Base-by-base conservation (phyloP, 2,797 vertebrate species). In the Pipistrellus kuhlii region DNA sequence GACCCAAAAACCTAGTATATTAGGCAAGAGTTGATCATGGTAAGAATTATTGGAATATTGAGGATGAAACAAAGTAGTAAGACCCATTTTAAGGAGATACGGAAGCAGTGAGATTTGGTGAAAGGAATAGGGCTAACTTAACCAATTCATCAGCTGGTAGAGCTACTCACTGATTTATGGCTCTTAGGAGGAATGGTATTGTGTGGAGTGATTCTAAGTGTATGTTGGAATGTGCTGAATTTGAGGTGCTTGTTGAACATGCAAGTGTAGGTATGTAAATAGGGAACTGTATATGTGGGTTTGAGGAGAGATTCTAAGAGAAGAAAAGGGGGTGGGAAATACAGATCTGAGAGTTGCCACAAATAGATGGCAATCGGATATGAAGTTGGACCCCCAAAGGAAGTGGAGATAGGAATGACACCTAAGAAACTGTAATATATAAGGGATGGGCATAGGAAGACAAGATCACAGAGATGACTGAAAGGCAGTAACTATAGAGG, bases 31-130 rank as follows among this genome's bases (percentile, higher is more conserved):
- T 76, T 86, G 38, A 17, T 86, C 41, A 32, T 85, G 51, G 38
- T 71, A 84, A 97, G 59, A 85, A 89, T 78, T 77, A 62, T 35
- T 69, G 80, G 27, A 77, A 10, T 64, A 55, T 30, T 77, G 5
- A 94, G 15, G 27, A 32, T 86, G n/a, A 7, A 68, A 35, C 55
- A 64, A 77, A 83, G 55, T 69, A 55, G 13, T 92, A 7, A 62
- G 35, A 71, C 46, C 25, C 23, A 38, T 51, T 95, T 87, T 81
- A 92, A 92, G 57, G 48, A 69, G 41, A 44, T 32, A 27, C 5
- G 53, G 25, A 77, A 96, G 48, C 46, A 78, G 2, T 85, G 55
- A 90, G 53, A 38, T 78, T 75, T 83, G 72, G 57, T 77, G 23
- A 91, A 30, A 82, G 87, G 32, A 80, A 13, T 69, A 48, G 17